phyloP scores from a whole-genome alignment of 2,888 invertebrate species.

The Pilophorus perplexus region DNA sequence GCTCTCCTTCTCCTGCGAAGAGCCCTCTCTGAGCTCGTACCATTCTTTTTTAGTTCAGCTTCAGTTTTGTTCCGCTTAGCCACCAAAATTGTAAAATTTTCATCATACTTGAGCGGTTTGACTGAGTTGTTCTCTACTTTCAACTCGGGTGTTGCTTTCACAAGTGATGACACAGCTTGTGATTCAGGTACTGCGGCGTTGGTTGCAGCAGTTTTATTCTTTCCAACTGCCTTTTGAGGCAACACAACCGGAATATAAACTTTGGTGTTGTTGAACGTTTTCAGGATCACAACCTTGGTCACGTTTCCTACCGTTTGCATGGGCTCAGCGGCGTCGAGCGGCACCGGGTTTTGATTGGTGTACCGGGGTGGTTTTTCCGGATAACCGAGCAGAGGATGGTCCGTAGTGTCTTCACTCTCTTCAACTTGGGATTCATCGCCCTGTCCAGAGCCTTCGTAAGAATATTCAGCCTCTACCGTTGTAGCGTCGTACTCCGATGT shows the following conservation, averaged over 20 bases:
- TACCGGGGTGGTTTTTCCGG: too few relatives aligned
- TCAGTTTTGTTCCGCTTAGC: conserved; percentile 19
- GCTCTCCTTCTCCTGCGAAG: conserved; percentile 4
- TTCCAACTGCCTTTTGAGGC: background rate
- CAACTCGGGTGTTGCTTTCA: conserved; percentile 4
- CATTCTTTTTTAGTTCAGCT: background rate
- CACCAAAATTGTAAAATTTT: conserved; percentile 26
- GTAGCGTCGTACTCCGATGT: too few relatives aligned
- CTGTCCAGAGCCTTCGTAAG: too few relatives aligned
- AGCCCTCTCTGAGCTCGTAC: background rate
- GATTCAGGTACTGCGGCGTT: background rate
- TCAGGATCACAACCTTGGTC: conserved; percentile 12
- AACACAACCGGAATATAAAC: conserved; percentile 16
- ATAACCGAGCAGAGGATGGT: too few relatives aligned
- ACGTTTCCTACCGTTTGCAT: too few relatives aligned
- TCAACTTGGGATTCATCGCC: too few relatives aligned
- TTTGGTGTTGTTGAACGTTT: conserved; percentile 22
- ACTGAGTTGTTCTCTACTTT: conserved; percentile 12
- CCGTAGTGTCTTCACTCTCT: too few relatives aligned
- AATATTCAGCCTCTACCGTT: too few relatives aligned
- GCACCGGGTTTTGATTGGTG: too few relatives aligned
- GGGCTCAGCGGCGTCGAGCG: too few relatives aligned
- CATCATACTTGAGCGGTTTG: conserved; percentile 31
- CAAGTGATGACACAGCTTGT: background rate
- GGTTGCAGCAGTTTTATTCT: background rate